Base-by-base conservation (phyloP, 2,888 invertebrate species). In the Agrenia bidenticulata region DNA sequence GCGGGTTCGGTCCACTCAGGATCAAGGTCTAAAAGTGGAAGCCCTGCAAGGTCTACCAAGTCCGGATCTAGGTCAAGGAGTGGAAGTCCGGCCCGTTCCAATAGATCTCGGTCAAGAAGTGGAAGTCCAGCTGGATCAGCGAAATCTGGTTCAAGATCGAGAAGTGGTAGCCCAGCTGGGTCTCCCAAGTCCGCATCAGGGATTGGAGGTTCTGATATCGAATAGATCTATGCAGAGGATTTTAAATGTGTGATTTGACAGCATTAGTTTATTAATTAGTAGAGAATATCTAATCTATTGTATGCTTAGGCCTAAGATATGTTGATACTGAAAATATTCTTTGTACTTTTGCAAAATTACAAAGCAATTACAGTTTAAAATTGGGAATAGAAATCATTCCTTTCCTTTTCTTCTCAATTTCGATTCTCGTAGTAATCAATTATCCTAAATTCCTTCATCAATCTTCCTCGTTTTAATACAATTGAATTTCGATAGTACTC, bases 41-140 rank as follows among this genome's bases (percentile, higher is more conserved):
- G 51, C 21, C 24, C 51, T 51, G 21, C 51, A 24, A 23, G 51
- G 7, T 51, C 51, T 7, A 5, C 2, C 4, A 45, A 45, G n/a
- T 45, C 45, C 15, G 45, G 9, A 9, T 45, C 45, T 45, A 15
- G 45, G n/a, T 72, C 71, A 15, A 26, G 66, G 37, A 55, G 55
- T 26, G 55, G 26, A 27, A 55, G 55, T 55, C 55, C 55, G 32
- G 37, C 55, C 7, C 15, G 55, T 15, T 55, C 55, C 2, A 19
- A 15, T 23, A 55, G 32, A 32, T 55, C 55, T 27, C 4, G 55
- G 32, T 55, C 55, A 27, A 26, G 55, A 55, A 55, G 55, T 19
- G 17, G n/a, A 4, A 27, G 27, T 7, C 26, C 26, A 4, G 26
- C 55, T 26, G 32, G 32, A 32, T 55, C 55, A 17, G 5, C 4